Percentiles rank a stretch among this genome's conserved stretches.
These are phyloP conservation scores for Sycophila sp. DNA, from an alignment of 1,140 invertebrate genomes.

Conservation along the genomic window DNA sequence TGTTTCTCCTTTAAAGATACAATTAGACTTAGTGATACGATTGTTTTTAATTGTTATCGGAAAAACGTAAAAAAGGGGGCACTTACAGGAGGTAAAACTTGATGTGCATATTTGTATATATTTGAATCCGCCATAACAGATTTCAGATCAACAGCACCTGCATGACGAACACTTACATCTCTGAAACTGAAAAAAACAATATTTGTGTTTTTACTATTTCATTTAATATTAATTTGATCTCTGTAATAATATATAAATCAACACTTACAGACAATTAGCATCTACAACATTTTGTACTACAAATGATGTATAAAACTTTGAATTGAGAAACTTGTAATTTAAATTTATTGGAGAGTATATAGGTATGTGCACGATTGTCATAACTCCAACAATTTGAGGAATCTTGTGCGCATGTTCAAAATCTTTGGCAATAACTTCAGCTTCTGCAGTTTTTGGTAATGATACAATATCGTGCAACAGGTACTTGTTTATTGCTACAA, in stretches of 20 bases:
- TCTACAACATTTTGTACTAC: conserved; percentile 49
- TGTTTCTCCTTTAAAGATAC: conserved; percentile 39
- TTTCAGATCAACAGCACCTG: conserved; percentile 41
- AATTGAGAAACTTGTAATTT: conserved; percentile 44
- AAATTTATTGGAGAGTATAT: conserved; percentile 36
- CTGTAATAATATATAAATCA: conserved; percentile 1
- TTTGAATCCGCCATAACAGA: conserved; percentile 46
- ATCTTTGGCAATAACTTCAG: conserved; percentile 34
- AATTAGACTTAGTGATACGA: not conserved
- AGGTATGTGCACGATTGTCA: conserved; percentile 47
- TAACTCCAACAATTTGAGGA: conserved; percentile 46
- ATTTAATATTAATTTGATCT: not conserved
- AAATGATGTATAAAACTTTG: conserved; percentile 45
- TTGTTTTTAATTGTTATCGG: not conserved
- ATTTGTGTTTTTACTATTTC: conserved; percentile 5
- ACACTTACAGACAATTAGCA: conserved; percentile 46
- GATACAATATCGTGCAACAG: conserved; percentile 44
- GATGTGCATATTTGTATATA: conserved; percentile 42
- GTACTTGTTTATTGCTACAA: conserved; percentile 44
- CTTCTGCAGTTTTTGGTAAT: conserved; percentile 46
- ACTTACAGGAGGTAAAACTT: conserved; percentile 47
- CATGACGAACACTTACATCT: conserved; percentile 50
- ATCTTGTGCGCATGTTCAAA: conserved; percentile 45
- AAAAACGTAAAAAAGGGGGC: not conserved
- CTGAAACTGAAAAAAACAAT: conserved; percentile 43